Evolutionary conservation across 1,140 invertebrate species (phyloP).

Genomic region (Hesperophylax magnus): DNA sequence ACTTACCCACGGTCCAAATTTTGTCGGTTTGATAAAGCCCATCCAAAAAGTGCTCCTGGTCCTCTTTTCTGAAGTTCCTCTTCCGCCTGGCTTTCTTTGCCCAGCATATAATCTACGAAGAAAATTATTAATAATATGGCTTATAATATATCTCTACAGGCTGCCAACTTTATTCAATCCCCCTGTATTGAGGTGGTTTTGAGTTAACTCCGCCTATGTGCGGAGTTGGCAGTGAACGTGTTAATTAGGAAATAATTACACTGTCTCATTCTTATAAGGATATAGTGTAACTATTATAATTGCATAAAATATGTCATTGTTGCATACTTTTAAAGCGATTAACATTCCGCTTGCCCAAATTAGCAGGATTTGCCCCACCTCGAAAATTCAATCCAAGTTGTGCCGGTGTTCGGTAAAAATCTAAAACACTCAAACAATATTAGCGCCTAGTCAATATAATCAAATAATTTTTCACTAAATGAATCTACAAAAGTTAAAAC

Average conservation of each 20-base stretch:
- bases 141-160: background rate
- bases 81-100: conserved; percentile 47
- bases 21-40: conserved; percentile 42
- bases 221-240: too few relatives aligned
- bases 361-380: conserved; percentile 30
- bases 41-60: conserved; percentile 29
- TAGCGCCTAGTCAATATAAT: too few relatives aligned
- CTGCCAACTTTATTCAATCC: too few relatives aligned
- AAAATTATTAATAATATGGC: background rate
- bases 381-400: conserved; percentile 33
- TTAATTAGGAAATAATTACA: too few relatives aligned
- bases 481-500: too few relatives aligned
- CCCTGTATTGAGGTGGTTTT: too few relatives aligned
- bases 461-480: too few relatives aligned
- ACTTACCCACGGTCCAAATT: conserved; percentile 45
- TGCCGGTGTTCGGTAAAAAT: conserved; percentile 51
- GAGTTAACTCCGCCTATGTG: too few relatives aligned
- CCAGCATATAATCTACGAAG: conserved; percentile 52
- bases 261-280: too few relatives aligned
- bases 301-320: too few relatives aligned
- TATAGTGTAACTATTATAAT: too few relatives aligned
- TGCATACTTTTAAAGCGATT: conserved; percentile 52
- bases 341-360: conserved; percentile 49
- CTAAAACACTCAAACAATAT: conserved; percentile 32
- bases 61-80: conserved; percentile 43